These are phyloP conservation scores for Caenorhabditis latens DNA, from an alignment of 1,140 invertebrate genomes.

Conservation along the genomic window DNA sequence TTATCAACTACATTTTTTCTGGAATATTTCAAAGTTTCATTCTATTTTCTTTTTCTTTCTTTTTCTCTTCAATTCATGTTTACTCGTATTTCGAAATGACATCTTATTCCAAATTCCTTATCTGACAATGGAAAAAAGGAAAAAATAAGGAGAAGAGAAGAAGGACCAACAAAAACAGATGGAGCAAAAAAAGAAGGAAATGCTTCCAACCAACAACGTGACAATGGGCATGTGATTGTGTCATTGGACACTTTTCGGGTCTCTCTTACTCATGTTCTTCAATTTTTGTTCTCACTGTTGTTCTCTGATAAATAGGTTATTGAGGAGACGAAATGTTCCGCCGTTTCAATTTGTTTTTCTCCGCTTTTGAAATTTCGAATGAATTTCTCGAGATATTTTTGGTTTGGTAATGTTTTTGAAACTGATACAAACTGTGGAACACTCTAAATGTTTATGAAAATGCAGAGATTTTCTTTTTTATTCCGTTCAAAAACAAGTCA, in stretches of 20 bases:
- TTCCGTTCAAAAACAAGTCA: too few relatives aligned
- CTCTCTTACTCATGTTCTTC: background rate
- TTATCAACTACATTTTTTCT: background rate
- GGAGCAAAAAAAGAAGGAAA: background rate
- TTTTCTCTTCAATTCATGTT: slow-evolving; percentile 11
- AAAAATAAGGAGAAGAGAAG: background rate
- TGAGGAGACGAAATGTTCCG: too few relatives aligned
- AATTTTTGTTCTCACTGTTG: background rate
- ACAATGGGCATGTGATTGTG: slow-evolving; percentile 49
- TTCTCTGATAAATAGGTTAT: background rate
- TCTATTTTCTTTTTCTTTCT: background rate
- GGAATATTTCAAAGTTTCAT: slow-evolving; percentile 18
- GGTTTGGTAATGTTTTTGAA: too few relatives aligned
- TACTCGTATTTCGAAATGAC: background rate
- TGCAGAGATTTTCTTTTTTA: too few relatives aligned
- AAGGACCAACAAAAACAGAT: slow-evolving; percentile 36
- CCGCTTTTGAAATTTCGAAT: too few relatives aligned
- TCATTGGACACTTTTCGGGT: slow-evolving; percentile 5
- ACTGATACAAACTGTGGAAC: too few relatives aligned
- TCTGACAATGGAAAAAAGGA: background rate
- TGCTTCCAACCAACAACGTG: background rate
- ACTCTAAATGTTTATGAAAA: too few relatives aligned
- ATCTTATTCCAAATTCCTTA: slow-evolving; percentile 17
- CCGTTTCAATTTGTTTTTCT: too few relatives aligned
- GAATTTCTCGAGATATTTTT: too few relatives aligned